Conservation (phyloP, 2,888 invertebrate genomes). For the Hirtodrosophila histrioides region DNA sequence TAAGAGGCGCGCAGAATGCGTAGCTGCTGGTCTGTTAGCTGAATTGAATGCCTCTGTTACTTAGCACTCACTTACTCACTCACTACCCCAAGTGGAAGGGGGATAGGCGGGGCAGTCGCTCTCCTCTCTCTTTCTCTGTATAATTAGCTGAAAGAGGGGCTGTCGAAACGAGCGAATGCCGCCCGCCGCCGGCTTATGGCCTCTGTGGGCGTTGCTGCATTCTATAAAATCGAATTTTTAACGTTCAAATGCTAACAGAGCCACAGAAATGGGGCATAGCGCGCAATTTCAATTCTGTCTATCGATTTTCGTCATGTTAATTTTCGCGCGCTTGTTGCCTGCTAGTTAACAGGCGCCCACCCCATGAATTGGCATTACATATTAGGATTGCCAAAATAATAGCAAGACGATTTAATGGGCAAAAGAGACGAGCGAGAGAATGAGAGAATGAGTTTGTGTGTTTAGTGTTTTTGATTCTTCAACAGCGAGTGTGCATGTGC, state of each 20-base stretch:
- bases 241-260: conserved; percentile 81
- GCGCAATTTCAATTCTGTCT: conserved; percentile 23
- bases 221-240: conserved; percentile 82
- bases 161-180: conserved; percentile 7
- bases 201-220: conserved; percentile 75
- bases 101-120: background rate
- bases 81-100: conserved; percentile 12
- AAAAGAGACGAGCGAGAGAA: background rate
- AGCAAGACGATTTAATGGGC: conserved; percentile 75
- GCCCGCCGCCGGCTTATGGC: conserved; percentile 20
- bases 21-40: conserved; percentile 67
- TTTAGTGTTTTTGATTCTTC: background rate
- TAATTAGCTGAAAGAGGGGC: too few species aligned
- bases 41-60: conserved; percentile 38
- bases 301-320: conserved; percentile 66
- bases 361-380: conserved; percentile 71
- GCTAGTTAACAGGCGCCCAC: conserved; percentile 80
- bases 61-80: conserved; percentile 22
- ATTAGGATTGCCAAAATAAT: conserved; percentile 80
- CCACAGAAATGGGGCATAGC: conserved; percentile 56
- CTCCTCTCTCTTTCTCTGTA: conserved; percentile 5
- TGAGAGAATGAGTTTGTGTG: background rate
- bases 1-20: conserved; percentile 80
- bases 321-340: conserved; percentile 60
- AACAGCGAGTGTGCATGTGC: background rate